A percentile compares a stretch with the other conserved stretches of the same genome.
Conservation (phyloP, 1,140 invertebrate species). For the Drosophila sucinea region DNA sequence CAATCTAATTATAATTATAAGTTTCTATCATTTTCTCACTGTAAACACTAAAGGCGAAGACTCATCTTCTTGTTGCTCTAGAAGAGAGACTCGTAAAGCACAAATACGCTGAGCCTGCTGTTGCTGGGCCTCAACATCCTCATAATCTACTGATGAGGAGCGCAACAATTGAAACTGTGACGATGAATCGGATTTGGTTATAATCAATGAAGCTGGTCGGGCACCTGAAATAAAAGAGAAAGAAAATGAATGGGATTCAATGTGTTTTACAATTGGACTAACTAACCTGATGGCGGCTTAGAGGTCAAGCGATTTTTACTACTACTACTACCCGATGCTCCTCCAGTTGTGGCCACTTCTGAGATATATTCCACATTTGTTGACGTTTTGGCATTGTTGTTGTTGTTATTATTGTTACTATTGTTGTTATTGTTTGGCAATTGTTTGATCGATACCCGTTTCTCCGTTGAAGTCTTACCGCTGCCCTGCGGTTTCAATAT, state of each 20-base stretch:
- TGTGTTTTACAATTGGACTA: background rate
- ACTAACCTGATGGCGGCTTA: conserved; percentile 65
- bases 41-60: conserved; percentile 82
- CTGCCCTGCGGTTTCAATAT: conserved; percentile 81
- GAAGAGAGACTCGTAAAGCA: conserved; percentile 56
- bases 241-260: background rate
- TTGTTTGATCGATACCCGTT: conserved; percentile 78
- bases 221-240: conserved; percentile 47
- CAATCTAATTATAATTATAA: conserved; percentile 11
- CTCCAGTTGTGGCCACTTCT: conserved; percentile 56
- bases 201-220: conserved; percentile 77
- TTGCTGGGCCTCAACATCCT: conserved; percentile 77
- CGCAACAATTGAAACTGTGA: conserved; percentile 78
- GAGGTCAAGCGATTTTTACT: conserved; percentile 57
- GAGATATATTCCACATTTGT: conserved; percentile 77
- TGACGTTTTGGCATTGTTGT: conserved; percentile 50
- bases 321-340: conserved; percentile 28
- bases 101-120: conserved; percentile 45
- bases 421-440: conserved; percentile 44
- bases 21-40: conserved; percentile 76
- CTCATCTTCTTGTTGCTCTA: conserved; percentile 82
- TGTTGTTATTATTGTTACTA: conserved; percentile 52
- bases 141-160: conserved; percentile 81
- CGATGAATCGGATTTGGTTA: conserved; percentile 72
- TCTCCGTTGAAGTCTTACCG: conserved; percentile 64